These are phyloP conservation scores for Pristionchus entomophagus DNA, from an alignment of 2,888 invertebrate genomes.

Conservation along the genomic window DNA sequence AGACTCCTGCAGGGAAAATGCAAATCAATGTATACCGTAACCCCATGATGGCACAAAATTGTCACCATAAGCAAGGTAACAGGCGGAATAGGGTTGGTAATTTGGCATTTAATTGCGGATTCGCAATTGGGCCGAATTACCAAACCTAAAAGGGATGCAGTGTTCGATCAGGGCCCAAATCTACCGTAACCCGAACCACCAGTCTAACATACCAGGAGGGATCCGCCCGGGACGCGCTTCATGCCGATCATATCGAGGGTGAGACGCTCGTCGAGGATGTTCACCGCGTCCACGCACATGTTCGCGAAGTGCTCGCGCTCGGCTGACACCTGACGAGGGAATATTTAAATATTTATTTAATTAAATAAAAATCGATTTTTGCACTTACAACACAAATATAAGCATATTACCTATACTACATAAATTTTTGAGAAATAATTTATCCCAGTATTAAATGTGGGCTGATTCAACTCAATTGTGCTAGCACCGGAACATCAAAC, in stretches of 20 bases:
- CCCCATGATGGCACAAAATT: too few species aligned
- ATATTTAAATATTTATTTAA: neutral
- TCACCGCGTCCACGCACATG: constrained; percentile 98
- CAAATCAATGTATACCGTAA: too few species aligned
- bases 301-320: constrained; percentile 95
- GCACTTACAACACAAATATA: too few species aligned
- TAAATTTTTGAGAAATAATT: too few species aligned
- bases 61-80: neutral
- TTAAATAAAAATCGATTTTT: neutral
- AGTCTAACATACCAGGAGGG: constrained; percentile 58
- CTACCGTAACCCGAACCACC: neutral
- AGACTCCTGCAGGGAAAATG: constrained; percentile 83
- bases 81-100: too few species aligned
- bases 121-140: too few species aligned
- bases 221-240: constrained; percentile 86
- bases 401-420: too few species aligned
- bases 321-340: constrained; percentile 81
- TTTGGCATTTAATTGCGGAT: too few species aligned
- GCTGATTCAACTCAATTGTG: too few species aligned
- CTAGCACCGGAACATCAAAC: too few species aligned
- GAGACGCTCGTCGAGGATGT: constrained; percentile 87
- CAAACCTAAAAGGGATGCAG: neutral
- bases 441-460: too few species aligned
- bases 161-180: neutral
- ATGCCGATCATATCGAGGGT: constrained; percentile 99